These are phyloP conservation scores for Metalampra italica DNA, from an alignment of 2,888 invertebrate species.

Conservation along the genomic window DNA sequence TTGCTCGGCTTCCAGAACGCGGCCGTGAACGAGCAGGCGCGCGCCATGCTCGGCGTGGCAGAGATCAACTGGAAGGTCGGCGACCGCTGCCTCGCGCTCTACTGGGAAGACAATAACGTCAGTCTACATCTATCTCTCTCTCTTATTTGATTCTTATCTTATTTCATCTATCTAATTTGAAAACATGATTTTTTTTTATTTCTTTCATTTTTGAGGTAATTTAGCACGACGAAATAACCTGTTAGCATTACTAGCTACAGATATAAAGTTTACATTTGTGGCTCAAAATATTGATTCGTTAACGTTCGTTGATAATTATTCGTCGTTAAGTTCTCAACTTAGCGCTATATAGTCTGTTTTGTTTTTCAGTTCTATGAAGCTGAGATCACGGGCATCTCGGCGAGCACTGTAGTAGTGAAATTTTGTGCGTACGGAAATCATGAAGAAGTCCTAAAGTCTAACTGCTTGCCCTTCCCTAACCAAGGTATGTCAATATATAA, in stretches of 20 bases:
- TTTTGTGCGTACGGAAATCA: slow-evolving; percentile 94
- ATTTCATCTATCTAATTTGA: not conserved
- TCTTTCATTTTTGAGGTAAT: too few species aligned
- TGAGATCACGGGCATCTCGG: slow-evolving; percentile 87
- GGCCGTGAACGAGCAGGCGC: slow-evolving; percentile 72
- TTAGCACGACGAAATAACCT: too few species aligned
- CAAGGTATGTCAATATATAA: slow-evolving; percentile 47
- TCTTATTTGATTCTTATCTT: not conserved
- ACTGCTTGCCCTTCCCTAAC: slow-evolving; percentile 83
- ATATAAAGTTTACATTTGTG: too few species aligned
- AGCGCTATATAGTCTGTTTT: too few species aligned
- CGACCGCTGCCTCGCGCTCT: slow-evolving; percentile 92
- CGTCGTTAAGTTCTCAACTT: too few species aligned
- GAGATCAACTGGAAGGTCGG: slow-evolving; percentile 85
- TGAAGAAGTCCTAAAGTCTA: slow-evolving; percentile 90
- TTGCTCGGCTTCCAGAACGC: slow-evolving; percentile 73
- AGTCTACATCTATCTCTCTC: slow-evolving; percentile 38
- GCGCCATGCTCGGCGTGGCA: slow-evolving; percentile 74
- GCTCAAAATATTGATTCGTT: too few species aligned
- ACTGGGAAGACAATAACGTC: slow-evolving; percentile 95
- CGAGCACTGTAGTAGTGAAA: slow-evolving; percentile 90
- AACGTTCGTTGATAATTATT: too few species aligned
- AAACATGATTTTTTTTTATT: too few species aligned
- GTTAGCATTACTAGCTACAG: too few species aligned
- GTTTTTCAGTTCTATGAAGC: slow-evolving; percentile 87